Conservation (phyloP, 2,113 vertebrate genomes). For the Chaenogobius annularis region DNA sequence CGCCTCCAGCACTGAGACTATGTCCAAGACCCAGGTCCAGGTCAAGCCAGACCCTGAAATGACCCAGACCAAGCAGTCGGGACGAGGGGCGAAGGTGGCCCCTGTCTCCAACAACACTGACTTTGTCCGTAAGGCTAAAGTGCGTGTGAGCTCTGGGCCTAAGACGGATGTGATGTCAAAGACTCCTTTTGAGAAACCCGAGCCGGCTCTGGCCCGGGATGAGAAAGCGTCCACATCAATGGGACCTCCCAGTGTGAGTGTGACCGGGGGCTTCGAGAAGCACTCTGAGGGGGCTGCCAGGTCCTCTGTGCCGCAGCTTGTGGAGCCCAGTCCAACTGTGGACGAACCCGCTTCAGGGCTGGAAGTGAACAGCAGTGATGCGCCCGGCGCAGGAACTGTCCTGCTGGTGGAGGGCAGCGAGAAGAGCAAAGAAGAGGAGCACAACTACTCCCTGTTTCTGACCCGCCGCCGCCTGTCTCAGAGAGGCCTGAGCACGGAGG, state of each 20-base stretch:
- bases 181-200: conserved; percentile 45
- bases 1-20: conserved; percentile 89
- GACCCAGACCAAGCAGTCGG: conserved; percentile 52
- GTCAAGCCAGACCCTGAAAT: conserved; percentile 73
- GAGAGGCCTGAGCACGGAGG: conserved; percentile 57
- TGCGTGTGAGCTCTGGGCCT: conserved; percentile 83
- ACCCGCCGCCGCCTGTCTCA: conserved; percentile 81
- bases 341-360: conserved; percentile 65
- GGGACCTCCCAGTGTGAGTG: conserved; percentile 21
- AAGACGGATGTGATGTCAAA: conserved; percentile 43
- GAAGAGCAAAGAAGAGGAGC: conserved; percentile 97
- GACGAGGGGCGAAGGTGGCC: conserved; percentile 41
- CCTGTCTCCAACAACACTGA: conserved; percentile 81
- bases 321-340: conserved; percentile 58
- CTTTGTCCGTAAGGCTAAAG: conserved; percentile 95
- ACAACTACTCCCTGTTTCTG: conserved; percentile 97
- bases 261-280: conserved; percentile 71
- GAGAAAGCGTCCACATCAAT: conserved; percentile 66
- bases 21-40: conserved; percentile 84
- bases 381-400: conserved; percentile 10
- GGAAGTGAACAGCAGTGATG: conserved; percentile 67
- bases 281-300: conserved; percentile 67
- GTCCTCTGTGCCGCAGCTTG: conserved; percentile 66
- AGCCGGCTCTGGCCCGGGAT: conserved; percentile 57
- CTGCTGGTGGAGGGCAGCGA: conserved; percentile 77